A percentile compares a stretch with the other conserved stretches of the same genome.
Evolutionary conservation across 2,113 vertebrate genomes (phyloP).

Genomic region (Brevimyrus niger): DNA sequence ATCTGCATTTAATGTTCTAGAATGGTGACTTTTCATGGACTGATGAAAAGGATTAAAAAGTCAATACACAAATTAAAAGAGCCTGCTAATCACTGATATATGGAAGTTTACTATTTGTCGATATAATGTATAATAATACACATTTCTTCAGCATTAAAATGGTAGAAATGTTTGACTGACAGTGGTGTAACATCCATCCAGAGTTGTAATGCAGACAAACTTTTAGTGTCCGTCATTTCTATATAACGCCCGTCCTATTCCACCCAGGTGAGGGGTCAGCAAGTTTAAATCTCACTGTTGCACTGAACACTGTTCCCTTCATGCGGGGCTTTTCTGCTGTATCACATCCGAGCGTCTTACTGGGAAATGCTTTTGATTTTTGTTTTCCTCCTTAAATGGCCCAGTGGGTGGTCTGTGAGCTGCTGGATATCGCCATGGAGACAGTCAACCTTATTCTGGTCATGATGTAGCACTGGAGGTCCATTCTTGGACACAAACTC

Average conservation of each 20-base stretch:
- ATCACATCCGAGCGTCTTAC: not conserved
- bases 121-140: not conserved
- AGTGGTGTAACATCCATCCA: not conserved
- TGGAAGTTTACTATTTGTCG: not conserved
- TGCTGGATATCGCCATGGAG: not conserved
- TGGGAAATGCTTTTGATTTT: not conserved
- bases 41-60: not conserved
- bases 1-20: not conserved
- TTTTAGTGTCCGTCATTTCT: not conserved
- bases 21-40: not conserved
- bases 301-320: not conserved
- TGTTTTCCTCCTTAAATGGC: not conserved
- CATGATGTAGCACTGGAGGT: not conserved
- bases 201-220: not conserved
- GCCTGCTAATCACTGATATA: not conserved
- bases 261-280: not conserved
- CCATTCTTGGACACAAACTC: not conserved
- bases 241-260: not conserved
- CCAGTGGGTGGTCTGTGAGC: not conserved
- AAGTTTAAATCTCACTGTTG: not conserved
- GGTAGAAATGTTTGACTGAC: not conserved
- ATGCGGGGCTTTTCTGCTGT: not conserved
- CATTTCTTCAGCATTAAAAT: not conserved
- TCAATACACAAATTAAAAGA: constrained; percentile 1
- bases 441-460: not conserved